These are phyloP conservation scores for Leptodactylus fuscus DNA, from an alignment of 2,113 vertebrate genomes.

Conservation along the genomic window DNA sequence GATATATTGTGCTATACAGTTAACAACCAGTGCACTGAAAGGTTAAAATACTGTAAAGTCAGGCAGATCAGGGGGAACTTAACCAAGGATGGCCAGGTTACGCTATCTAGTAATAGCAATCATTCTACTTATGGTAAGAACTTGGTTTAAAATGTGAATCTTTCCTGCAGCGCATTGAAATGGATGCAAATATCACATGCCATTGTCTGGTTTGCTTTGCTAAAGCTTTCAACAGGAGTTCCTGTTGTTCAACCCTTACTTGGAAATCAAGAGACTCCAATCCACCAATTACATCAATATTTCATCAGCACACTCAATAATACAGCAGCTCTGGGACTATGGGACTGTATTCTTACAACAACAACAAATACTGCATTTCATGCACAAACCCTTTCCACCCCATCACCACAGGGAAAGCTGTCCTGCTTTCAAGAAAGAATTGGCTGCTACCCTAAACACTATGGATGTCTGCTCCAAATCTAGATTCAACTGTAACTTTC, in stretches of 20 bases:
- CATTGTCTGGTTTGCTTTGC: slow-evolving; percentile 9
- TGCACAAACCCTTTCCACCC: slow-evolving; percentile 55
- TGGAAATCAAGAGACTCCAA: slow-evolving; percentile 60
- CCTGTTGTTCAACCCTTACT: slow-evolving; percentile 39
- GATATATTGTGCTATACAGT: neutral
- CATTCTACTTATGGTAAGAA: neutral
- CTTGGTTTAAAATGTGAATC: neutral
- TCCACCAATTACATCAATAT: slow-evolving; percentile 65
- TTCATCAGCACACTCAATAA: slow-evolving; percentile 65
- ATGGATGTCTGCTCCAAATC: neutral
- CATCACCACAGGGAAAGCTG: slow-evolving; percentile 37
- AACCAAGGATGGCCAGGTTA: too few species aligned
- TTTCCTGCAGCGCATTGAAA: neutral
- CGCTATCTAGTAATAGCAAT: too few species aligned
- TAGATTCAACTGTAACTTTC: slow-evolving; percentile 7
- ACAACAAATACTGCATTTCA: slow-evolving; percentile 66
- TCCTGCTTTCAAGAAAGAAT: slow-evolving; percentile 33
- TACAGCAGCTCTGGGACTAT: slow-evolving; percentile 65
- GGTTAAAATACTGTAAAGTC: neutral
- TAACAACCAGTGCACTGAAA: neutral
- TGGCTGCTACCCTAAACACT: neutral
- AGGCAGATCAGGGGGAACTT: too few species aligned
- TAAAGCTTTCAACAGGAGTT: slow-evolving; percentile 28
- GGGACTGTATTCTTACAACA: slow-evolving; percentile 63
- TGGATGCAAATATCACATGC: slow-evolving; percentile 11